These are phyloP conservation scores for Catalaphyllia jardinei DNA, from an alignment of 64 coral and sea anemone genomes.

Conservation along the genomic window DNA sequence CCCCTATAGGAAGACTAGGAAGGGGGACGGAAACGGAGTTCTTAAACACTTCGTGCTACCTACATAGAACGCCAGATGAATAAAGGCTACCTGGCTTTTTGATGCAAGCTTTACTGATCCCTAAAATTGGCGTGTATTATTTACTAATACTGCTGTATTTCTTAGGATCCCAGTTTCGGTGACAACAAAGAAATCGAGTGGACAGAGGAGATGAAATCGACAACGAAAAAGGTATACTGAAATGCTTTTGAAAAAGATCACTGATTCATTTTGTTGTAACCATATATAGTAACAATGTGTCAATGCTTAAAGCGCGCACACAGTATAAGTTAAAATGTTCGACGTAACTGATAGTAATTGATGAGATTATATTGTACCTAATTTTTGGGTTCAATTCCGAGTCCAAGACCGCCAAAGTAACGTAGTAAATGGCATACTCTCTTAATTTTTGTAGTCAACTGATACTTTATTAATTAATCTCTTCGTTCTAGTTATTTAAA, in stretches of 20 bases:
- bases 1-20: no score
- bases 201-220: conserved; percentile 3
- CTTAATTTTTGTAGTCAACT: neutral
- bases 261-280: neutral
- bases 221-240: neutral
- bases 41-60: no score
- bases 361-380: no score
- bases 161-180: conserved; percentile 9
- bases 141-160: neutral
- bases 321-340: no score
- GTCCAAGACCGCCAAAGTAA: no score
- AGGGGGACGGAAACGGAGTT: no score
- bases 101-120: neutral
- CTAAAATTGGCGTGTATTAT: neutral
- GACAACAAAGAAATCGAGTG: neutral
- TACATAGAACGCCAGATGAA: no score
- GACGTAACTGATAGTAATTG: no score
- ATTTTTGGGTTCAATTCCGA: no score
- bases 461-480: neutral
- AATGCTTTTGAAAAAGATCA: neutral
- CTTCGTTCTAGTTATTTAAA: conserved; percentile 3
- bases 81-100: neutral
- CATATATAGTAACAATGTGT: no score
- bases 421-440: no score
- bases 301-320: no score